Conservation (phyloP, 2,888 invertebrate genomes). For the Crocallis elinguaria region DNA sequence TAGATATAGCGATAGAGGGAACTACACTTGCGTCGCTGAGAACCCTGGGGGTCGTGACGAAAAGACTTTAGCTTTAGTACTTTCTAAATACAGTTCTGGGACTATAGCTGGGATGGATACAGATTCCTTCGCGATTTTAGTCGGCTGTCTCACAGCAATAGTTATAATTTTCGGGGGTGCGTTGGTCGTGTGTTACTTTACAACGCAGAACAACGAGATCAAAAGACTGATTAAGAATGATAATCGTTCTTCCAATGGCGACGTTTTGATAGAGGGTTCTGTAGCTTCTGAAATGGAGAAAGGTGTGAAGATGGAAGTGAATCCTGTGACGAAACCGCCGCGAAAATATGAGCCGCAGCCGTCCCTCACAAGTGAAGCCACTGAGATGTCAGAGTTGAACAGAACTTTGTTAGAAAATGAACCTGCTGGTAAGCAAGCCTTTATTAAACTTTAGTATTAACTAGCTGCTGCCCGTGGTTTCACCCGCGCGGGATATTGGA, state of each 20-base stretch:
- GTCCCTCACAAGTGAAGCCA: slow-evolving; percentile 87
- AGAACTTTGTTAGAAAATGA: slow-evolving; percentile 91
- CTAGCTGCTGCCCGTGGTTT: no score
- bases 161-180: slow-evolving; percentile 77
- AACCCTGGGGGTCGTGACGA: slow-evolving; percentile 93
- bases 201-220: slow-evolving; percentile 77
- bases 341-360: slow-evolving; percentile 88
- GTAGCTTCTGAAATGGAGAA: slow-evolving; percentile 92
- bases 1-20: slow-evolving; percentile 87
- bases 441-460: no score
- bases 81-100: slow-evolving; percentile 75
- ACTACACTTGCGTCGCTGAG: slow-evolving; percentile 91
- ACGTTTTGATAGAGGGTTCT: slow-evolving; percentile 89
- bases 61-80: slow-evolving; percentile 88
- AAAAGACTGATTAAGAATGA: slow-evolving; percentile 87
- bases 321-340: slow-evolving; percentile 93
- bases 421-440: slow-evolving; percentile 87
- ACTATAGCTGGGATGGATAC: slow-evolving; percentile 77
- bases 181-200: slow-evolving; percentile 82
- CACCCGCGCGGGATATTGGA: no score
- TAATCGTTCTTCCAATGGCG: slow-evolving; percentile 86
- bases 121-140: slow-evolving; percentile 81
- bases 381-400: slow-evolving; percentile 92
- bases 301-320: slow-evolving; percentile 90
- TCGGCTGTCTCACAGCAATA: slow-evolving; percentile 77